Conservation (phyloP, 2,113 vertebrate genomes). For the Tragelaphus buxtoni region DNA sequence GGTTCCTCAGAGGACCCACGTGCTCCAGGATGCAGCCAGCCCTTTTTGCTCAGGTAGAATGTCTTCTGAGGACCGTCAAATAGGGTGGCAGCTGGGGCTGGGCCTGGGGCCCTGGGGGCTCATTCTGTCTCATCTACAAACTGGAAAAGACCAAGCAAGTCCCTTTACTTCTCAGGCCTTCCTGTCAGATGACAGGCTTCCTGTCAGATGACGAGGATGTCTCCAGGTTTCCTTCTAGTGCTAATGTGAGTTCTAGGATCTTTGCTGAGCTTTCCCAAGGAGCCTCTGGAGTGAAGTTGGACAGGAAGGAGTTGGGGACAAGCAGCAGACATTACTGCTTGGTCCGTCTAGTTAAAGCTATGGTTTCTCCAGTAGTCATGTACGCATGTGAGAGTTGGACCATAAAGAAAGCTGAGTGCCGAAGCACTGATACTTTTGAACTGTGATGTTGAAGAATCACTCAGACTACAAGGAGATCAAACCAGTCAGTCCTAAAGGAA, state of each 20-base stretch:
- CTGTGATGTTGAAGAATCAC: neutral
- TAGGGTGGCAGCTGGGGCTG: too few species aligned
- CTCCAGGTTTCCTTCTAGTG: neutral
- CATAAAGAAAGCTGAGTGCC: neutral
- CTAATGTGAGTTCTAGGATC: neutral
- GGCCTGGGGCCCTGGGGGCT: neutral
- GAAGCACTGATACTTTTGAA: neutral
- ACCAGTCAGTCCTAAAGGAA: neutral
- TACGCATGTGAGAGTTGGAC: neutral
- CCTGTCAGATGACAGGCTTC: neutral
- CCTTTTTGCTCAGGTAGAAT: neutral
- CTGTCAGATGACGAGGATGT: neutral
- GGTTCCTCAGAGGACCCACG: neutral
- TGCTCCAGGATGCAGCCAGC: neutral
- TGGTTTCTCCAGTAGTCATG: neutral
- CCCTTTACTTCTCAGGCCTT: neutral
- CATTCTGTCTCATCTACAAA: neutral
- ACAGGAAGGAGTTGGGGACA: neutral
- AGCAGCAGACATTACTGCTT: neutral
- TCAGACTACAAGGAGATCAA: neutral
- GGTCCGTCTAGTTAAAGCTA: neutral
- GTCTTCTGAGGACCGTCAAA: neutral
- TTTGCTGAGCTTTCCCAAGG: neutral
- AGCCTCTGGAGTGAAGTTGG: neutral
- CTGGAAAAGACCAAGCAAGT: neutral